Percentiles rank a stretch among this genome's conserved stretches.
phyloP scores from a whole-genome alignment of 1,140 invertebrate species.

The Thaumetopoea pityocampa region DNA sequence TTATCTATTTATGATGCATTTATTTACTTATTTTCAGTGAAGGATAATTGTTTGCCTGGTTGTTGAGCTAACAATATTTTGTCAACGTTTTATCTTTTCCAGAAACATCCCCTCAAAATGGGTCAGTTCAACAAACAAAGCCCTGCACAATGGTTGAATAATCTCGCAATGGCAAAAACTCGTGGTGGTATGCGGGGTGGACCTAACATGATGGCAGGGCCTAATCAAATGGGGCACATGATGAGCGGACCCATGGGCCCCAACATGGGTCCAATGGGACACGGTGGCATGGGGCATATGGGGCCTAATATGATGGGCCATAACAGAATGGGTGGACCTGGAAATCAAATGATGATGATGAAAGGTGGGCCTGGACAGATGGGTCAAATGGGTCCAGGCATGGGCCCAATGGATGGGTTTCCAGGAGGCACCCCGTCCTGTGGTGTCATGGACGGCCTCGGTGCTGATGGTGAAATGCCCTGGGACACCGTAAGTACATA shows the following conservation, averaged over 20 bases:
- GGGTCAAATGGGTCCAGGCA: conserved; percentile 66
- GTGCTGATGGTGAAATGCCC: conserved; percentile 75
- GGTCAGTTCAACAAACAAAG: conserved; percentile 90
- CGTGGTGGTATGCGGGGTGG: conserved; percentile 78
- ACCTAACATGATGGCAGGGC: conserved; percentile 69
- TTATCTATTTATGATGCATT: too few relatives aligned
- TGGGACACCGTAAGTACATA: conserved; percentile 76
- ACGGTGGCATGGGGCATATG: conserved; percentile 76
- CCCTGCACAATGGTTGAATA: conserved; percentile 88
- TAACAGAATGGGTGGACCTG: conserved; percentile 58
- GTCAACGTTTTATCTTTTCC: conserved; percentile 25
- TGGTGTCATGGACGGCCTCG: conserved; percentile 74
- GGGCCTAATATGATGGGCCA: conserved; percentile 71
- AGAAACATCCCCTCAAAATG: conserved; percentile 93
- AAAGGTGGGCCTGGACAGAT: conserved; percentile 63
- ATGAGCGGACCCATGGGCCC: conserved; percentile 65
- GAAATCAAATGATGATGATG: conserved; percentile 73
- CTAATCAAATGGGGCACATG: conserved; percentile 70
- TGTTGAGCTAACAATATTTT: neutral
- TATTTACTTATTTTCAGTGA: too few relatives aligned
- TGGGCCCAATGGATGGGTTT: conserved; percentile 74
- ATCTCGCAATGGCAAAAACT: conserved; percentile 85
- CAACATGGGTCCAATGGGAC: conserved; percentile 72
- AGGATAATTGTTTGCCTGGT: neutral
- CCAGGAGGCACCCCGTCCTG: conserved; percentile 74